Base-by-base conservation (phyloP, 2,113 vertebrate genomes). In the Pan paniscus region DNA sequence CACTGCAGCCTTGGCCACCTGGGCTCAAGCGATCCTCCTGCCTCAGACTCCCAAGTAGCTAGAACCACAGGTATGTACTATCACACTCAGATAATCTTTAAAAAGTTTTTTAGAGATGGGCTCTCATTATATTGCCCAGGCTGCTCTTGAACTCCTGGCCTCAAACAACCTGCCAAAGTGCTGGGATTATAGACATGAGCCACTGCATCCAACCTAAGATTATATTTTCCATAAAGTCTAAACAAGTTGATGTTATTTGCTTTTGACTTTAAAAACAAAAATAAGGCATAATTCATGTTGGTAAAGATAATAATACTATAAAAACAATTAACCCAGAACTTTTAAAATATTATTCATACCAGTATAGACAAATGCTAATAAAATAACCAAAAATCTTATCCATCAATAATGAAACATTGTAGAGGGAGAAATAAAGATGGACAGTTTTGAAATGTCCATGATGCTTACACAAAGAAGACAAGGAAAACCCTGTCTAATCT, bases 191-290 rank as follows among this genome's bases (percentile, higher is more conserved):
- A 64, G 12, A 64, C 27, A 64, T 0, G 12, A 64, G 5, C 5
- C 61, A 64, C 61, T 32, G 5, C 5, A 32, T 32, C 12, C 13
- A 64, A 32, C 1, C 2, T 64, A 32, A 64, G 61, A 68, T 48
- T 61, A 8, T 5, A 79, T 84, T 67, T 81, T 93, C 64, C 38
- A 22, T 43, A 52, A 97, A 76, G 14, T 92, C 23, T 70, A 50
- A 13, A 79, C 61, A 52, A n/a, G 16, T 96, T 27, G 3, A 91
- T 6, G 10, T 25, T 46, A 75, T 70, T 86, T 7, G 32, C 80
- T 89, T 89, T 90, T 85, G 6, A 40, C 9, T 85, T 86, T 40
- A 59, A 94, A 87, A 90, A 55, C 64, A n/a, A 94, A 93, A 95
- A 57, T n/a, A 81, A 35, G 3, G 48, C 4, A 68, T 82, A 13